Base-by-base conservation (phyloP, 1,140 invertebrate species). In the Caenorhabditis brenneri region DNA sequence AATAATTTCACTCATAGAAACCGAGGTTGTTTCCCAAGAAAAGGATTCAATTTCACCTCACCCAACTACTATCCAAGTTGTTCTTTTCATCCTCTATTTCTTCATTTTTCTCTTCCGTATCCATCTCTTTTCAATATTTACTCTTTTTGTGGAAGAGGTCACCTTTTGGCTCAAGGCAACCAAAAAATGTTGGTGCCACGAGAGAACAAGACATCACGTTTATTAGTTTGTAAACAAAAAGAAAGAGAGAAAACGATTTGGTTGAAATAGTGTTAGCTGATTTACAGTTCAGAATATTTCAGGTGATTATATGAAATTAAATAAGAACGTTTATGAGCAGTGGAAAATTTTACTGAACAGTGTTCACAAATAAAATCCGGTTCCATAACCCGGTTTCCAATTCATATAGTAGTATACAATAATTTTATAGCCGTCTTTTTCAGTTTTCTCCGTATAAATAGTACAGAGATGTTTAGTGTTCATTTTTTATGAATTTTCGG, bases 121-220 rank as follows among this genome's bases (percentile, higher is more conserved):
- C 65, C 65, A 36, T 31, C 36, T 74, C 36, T 46, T 55, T 55
- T 42, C 65, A 74, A 74, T 74, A 42, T 74, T 74, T 74, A 24
- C 36, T 31, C 65, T 74, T 27, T 65, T n/a, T 74, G 65, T 74
- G 65, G 58, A 65, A 65, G 58, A 65, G 58, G 58, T 65, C 58
- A 65, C 58, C 58, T 65, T 19, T 7, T 9, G 31, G 36, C 65
- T 74, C 65, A 74, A 74, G 65, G 36, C 65, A 74, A 74, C 65
- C 22, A 19, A 19, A 36, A 46, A 74, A 36, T 74, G 22, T 74
- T 15, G 65, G 36, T 74, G 65, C 36, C 65, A 74, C 36, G n/a
- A 22, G 65, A 74, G 60, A 29, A 29, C 24, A 58, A 27, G 58
- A 42, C 36, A 74, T 46, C 65, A 74, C 58, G 58, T 74, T 74